Percentiles rank a stretch among this genome's conserved stretches.
phyloP scores from a whole-genome alignment of 2,797 vertebrate genomes.

The Zalophus californianus region DNA sequence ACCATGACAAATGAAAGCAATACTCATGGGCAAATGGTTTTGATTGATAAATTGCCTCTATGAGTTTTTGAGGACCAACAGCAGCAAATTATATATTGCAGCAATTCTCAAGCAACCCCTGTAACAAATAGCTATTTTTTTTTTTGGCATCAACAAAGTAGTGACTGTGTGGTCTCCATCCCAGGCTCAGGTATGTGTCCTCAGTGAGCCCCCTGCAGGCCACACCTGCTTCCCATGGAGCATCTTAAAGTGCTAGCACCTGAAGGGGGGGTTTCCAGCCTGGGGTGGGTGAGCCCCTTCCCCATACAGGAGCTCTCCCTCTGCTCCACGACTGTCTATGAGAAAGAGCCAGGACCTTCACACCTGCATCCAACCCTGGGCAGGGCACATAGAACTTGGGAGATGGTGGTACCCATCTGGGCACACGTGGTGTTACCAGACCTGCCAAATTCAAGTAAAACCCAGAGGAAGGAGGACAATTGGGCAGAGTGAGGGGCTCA shows the following conservation, averaged over 20 bases:
- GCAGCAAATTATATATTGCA: background rate
- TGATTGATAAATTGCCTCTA: background rate
- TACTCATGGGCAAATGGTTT: background rate
- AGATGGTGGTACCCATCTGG: background rate
- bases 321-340: background rate
- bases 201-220: background rate
- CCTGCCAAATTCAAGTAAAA: background rate
- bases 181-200: accelerated
- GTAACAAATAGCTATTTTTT: background rate
- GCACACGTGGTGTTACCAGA: too few relatives aligned
- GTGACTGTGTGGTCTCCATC: background rate
- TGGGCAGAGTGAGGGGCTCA: background rate
- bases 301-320: too few relatives aligned
- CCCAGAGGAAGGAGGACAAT: background rate
- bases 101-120: background rate
- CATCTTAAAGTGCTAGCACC: too few relatives aligned
- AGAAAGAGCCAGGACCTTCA: background rate
- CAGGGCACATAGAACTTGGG: background rate
- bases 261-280: background rate
- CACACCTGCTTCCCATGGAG: background rate
- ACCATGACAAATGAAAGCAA: background rate
- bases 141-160: background rate
- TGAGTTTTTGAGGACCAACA: background rate
- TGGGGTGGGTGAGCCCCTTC: too few relatives aligned
- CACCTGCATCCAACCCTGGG: background rate